These are phyloP conservation scores for Pipistrellus nathusii DNA, from an alignment of 2,797 vertebrate species.

Conservation along the genomic window DNA sequence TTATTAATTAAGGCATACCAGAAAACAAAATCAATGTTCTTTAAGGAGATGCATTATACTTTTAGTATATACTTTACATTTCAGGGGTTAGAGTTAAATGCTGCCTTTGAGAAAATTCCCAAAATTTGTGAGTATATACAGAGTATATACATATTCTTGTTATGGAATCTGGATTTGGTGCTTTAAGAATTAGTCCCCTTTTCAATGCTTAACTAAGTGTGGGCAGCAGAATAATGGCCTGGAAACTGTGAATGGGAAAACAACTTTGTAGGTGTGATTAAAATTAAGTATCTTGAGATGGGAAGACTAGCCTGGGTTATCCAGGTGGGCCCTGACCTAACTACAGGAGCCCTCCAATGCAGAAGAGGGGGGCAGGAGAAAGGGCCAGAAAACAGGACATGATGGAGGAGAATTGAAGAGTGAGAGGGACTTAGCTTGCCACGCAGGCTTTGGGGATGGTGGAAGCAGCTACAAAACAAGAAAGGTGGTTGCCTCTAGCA, in stretches of 20 bases:
- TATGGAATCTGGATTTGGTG: neutral
- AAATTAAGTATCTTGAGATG: neutral
- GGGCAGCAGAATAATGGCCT: neutral
- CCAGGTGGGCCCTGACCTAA: neutral
- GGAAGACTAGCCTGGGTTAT: neutral
- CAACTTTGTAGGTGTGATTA: neutral
- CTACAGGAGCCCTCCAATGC: neutral
- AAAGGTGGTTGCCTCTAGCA: neutral
- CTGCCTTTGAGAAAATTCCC: neutral
- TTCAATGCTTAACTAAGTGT: neutral
- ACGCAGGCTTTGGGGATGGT: neutral
- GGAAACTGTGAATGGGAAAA: neutral
- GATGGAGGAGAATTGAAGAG: neutral
- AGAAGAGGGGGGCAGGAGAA: neutral
- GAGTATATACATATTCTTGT: constrained; percentile 8
- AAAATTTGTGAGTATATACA: constrained; percentile 12
- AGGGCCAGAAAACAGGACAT: neutral
- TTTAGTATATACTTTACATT: constrained; percentile 34
- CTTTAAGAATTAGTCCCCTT: neutral
- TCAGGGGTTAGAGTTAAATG: neutral
- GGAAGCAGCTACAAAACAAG: neutral
- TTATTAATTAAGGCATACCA: constrained; percentile 2
- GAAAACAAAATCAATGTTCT: constrained; percentile 23
- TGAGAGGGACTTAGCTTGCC: neutral
- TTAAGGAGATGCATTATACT: neutral